Conservation (phyloP, 2,888 invertebrate species). For the Argyresthia goedartella region DNA sequence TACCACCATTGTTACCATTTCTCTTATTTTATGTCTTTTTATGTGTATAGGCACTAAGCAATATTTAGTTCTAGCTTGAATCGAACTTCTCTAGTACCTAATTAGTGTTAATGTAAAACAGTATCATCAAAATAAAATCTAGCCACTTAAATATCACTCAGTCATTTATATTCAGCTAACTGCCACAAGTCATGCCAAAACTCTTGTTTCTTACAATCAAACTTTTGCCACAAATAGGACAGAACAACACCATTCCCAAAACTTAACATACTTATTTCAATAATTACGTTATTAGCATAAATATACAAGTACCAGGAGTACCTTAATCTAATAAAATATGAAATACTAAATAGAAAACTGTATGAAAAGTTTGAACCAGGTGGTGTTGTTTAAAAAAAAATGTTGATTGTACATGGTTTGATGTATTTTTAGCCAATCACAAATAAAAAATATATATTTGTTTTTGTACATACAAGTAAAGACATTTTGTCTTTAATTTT, state of each 20-base stretch:
- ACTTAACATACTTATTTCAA: conserved; percentile 28
- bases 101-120: not conserved
- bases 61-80: not conserved
- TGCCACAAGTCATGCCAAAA: not conserved
- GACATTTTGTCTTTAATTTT: too few relatives aligned
- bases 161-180: conserved; percentile 23
- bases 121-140: conserved; percentile 19
- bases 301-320: conserved; percentile 45
- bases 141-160: conserved; percentile 25
- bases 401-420: too few relatives aligned
- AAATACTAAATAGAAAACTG: conserved; percentile 36
- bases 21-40: too few relatives aligned
- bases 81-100: too few relatives aligned
- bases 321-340: conserved; percentile 41
- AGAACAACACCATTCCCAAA: conserved; percentile 17
- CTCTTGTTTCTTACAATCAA: not conserved
- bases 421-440: too few relatives aligned
- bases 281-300: conserved; percentile 16
- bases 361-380: conserved; percentile 1
- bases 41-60: not conserved
- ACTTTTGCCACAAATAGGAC: conserved; percentile 20
- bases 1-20: too few relatives aligned
- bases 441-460: too few relatives aligned
- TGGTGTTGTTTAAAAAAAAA: not conserved
- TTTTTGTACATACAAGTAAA: too few relatives aligned